Evolutionary conservation across 2,797 vertebrate genomes (phyloP).

Genomic region (Pseudotriccus pelzelni): DNA sequence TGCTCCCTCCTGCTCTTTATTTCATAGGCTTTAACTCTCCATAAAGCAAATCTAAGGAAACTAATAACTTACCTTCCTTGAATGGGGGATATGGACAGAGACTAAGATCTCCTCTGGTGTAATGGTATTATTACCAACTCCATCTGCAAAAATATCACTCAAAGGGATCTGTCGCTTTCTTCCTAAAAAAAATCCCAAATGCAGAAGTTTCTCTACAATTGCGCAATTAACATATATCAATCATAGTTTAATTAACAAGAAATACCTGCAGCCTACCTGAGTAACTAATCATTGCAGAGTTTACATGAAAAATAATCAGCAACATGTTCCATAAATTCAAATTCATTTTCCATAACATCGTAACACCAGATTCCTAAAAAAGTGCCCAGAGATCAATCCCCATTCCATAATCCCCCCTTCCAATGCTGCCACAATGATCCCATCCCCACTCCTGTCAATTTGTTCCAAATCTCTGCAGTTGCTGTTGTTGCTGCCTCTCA

Average conservation of each 20-base stretch:
- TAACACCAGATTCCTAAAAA: neutral
- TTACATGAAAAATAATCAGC: neutral
- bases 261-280: neutral
- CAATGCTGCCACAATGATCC: neutral
- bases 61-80: slow-evolving; percentile 77
- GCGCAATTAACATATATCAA: neutral
- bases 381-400: neutral
- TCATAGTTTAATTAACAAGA: neutral
- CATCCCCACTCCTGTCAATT: neutral
- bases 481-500: neutral
- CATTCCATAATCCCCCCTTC: neutral
- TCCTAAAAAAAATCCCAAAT: slow-evolving; percentile 15
- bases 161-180: slow-evolving; percentile 74
- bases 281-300: neutral
- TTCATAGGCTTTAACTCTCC: neutral
- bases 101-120: slow-evolving; percentile 81
- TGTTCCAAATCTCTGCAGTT: neutral
- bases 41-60: neutral
- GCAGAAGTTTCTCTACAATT: neutral
- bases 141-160: slow-evolving; percentile 82
- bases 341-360: neutral
- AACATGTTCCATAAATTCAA: neutral
- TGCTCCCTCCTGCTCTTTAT: neutral
- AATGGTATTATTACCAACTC: slow-evolving; percentile 78
- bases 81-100: slow-evolving; percentile 84